phyloP scores from a whole-genome alignment of 2,797 vertebrate genomes.

The Sylvia borin region DNA sequence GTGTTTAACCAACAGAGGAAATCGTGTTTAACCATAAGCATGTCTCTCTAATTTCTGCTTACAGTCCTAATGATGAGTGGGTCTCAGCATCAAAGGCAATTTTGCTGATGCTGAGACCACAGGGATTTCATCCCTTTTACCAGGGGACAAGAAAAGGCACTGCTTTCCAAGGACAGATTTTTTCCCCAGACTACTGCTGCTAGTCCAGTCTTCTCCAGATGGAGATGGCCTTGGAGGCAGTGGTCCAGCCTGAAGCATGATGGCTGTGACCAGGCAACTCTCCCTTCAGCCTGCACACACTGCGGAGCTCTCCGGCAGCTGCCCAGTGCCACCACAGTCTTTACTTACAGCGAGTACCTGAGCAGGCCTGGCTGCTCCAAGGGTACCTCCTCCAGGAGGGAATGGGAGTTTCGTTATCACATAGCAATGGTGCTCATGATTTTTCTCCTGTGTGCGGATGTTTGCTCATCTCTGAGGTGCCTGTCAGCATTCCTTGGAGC shows the following conservation, averaged over 20 bases:
- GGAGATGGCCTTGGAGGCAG: background rate
- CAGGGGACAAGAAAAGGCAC: background rate
- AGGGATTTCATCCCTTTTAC: background rate
- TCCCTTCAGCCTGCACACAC: background rate
- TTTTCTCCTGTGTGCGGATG: background rate
- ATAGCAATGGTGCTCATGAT: background rate
- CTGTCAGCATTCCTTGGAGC: background rate
- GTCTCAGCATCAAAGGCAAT: conserved; percentile 29
- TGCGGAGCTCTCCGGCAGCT: background rate
- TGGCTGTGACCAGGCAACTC: background rate
- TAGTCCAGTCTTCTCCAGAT: background rate
- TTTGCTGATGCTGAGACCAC: background rate
- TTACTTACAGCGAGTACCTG: background rate
- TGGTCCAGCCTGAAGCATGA: background rate
- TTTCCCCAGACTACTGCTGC: background rate
- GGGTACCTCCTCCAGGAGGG: background rate
- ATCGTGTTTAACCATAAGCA: conserved; percentile 36
- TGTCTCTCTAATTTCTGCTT: conserved; percentile 26
- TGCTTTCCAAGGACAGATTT: background rate
- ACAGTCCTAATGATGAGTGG: background rate
- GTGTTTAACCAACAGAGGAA: conserved; percentile 53
- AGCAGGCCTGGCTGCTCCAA: background rate
- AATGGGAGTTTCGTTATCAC: background rate
- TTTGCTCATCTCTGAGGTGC: background rate
- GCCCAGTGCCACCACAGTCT: background rate